Evolutionary conservation across 1,140 invertebrate species (phyloP), one percentile per base, ranked within the genome.

Genomic region (Eriocheir sinensis): DNA sequence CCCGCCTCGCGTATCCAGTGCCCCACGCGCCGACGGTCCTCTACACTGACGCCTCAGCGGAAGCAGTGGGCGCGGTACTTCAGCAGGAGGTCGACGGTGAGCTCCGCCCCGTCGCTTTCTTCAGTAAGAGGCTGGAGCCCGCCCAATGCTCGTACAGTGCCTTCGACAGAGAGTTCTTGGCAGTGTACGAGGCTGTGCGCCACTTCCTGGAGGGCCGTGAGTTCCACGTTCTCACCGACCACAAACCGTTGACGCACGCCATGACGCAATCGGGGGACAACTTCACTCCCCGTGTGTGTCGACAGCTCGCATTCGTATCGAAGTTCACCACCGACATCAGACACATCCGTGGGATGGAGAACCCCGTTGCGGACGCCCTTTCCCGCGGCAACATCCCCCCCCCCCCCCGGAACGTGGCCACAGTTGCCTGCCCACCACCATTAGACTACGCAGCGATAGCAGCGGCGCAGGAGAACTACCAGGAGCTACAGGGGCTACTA

Each of bases 161-260:
- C 81, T n/a, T n/a, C n/a, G n/a, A n/a, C n/a, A n/a, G n/a, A n/a
- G n/a, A n/a, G n/a, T n/a, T n/a, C n/a, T n/a, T n/a, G n/a, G n/a
- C n/a, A n/a, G n/a, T n/a, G n/a, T n/a, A n/a, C n/a, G n/a, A n/a
- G n/a, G n/a, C n/a, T 9, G 81, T 85, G 81, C 15, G 81, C 3
- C 81, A 85, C 36, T 85, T 85, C 32, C 81, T 85, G 3, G 81
- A 36, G 81, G 81, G 81, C 81, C 8, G 81, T 6, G 32, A 85
- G 17, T 34, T 85, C 21, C 36, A 40, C 9, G 36, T 85, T 2
- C 32, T 85, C 4, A 85, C 81, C 27, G 53, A 60, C 27, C 53
- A 60, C 21, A 36, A 40, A 34, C 81, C 81, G 9, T 21, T 85
- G 9, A 85, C 9, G 3, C 81, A 85, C 81, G 81, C 81, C 2